A percentile compares a stretch with the other conserved stretches of the same genome.
Evolutionary conservation across 2,888 invertebrate genomes (phyloP).

Genomic region (Perizoma affinitatum): DNA sequence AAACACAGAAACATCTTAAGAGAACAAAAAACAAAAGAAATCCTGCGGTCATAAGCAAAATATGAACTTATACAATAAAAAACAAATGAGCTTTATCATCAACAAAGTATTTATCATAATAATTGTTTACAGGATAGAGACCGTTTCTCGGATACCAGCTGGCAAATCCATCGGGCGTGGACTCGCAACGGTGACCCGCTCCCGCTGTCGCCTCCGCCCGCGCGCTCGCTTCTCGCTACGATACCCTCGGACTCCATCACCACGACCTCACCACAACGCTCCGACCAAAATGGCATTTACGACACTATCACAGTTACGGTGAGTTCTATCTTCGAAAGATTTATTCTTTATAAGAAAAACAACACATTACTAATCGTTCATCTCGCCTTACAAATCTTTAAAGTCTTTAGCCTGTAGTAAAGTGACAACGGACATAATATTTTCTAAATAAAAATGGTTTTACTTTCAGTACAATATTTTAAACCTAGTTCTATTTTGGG

Average conservation of each 20-base stretch:
- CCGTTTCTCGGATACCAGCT: conserved; percentile 89
- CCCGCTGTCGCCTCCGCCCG: conserved; percentile 67
- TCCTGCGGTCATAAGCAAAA: background rate
- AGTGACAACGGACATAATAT: too few relatives aligned
- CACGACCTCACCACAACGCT: conserved; percentile 52
- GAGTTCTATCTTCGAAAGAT: conserved; percentile 43
- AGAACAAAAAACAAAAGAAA: too few relatives aligned
- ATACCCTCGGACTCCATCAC: conserved; percentile 52
- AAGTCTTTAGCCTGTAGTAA: too few relatives aligned
- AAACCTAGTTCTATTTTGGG: background rate
- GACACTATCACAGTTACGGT: conserved; percentile 79
- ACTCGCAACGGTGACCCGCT: conserved; percentile 78
- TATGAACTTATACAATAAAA: background rate
- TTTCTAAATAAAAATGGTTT: too few relatives aligned
- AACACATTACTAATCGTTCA: too few relatives aligned
- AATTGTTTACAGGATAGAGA: conserved; percentile 83
- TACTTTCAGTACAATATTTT: background rate
- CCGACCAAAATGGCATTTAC: conserved; percentile 76
- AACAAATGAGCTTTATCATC: background rate
- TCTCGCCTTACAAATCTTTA: too few relatives aligned
- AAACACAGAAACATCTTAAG: too few relatives aligned
- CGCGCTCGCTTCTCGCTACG: conserved; percentile 54
- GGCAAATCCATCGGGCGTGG: conserved; percentile 89
- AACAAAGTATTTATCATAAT: background rate
- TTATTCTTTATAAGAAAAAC: too few relatives aligned